Evolutionary conservation across 2,888 invertebrate species (phyloP).

Genomic region (Agrotis clavis): DNA sequence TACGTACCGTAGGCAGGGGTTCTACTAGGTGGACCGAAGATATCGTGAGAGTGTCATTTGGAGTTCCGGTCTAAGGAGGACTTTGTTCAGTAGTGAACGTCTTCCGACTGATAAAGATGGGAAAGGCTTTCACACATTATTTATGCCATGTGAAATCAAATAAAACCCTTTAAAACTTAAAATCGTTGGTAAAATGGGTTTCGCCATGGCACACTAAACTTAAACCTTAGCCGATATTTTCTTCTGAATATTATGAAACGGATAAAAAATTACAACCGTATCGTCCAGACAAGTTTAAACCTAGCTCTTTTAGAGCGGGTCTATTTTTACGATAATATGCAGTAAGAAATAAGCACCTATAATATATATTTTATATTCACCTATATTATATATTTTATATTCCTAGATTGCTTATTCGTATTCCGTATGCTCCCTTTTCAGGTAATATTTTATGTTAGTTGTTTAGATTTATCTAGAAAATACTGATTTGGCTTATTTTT

Average conservation of each 20-base stretch:
- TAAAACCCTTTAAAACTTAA: too few relatives aligned
- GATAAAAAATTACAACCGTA: conserved; percentile 35
- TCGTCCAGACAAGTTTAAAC: conserved; percentile 32
- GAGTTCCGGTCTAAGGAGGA: too few relatives aligned
- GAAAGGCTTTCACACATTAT: too few relatives aligned
- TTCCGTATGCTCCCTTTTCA: conserved; percentile 30
- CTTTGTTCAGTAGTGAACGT: too few relatives aligned
- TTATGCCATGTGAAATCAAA: too few relatives aligned
- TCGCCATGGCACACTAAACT: not conserved
- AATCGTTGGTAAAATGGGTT: not conserved
- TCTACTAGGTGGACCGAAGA: too few relatives aligned
- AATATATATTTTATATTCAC: conserved; percentile 55
- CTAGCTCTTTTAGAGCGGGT: conserved; percentile 24
- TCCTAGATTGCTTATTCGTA: conserved; percentile 44
- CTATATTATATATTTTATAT: conserved; percentile 56
- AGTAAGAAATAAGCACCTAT: conserved; percentile 48
- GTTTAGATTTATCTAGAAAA: conserved; percentile 34
- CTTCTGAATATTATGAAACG: conserved; percentile 17
- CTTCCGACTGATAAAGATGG: too few relatives aligned
- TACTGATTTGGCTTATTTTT: not conserved
- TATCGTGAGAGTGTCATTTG: too few relatives aligned
- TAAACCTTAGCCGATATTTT: not conserved
- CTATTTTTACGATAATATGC: conserved; percentile 47
- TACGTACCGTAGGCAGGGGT: too few relatives aligned
- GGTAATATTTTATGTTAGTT: conserved; percentile 40